A percentile compares a stretch with the other conserved stretches of the same genome.
Evolutionary conservation across 2,113 vertebrate genomes (phyloP).

Genomic region (Tetraodon nigroviridis): DNA sequence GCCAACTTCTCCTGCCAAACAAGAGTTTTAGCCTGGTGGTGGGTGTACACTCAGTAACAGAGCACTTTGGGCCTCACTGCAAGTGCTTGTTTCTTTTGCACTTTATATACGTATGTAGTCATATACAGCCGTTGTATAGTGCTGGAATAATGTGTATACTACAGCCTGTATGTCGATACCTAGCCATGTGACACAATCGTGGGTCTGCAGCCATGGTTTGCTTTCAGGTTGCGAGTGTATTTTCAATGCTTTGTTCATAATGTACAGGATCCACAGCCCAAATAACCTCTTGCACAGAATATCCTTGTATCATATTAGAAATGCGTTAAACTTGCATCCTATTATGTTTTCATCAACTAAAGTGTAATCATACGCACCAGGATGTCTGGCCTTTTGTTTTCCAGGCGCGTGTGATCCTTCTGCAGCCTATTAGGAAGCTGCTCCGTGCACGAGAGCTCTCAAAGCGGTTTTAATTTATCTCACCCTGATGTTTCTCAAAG

Average conservation of each 20-base stretch:
- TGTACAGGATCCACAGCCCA: constrained; percentile 80
- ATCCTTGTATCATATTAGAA: constrained; percentile 99
- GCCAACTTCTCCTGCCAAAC: constrained; percentile 48
- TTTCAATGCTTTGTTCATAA: constrained; percentile 83
- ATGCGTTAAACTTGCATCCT: constrained; percentile 80
- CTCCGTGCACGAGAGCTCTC: neutral
- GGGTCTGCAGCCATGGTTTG: constrained; percentile 76
- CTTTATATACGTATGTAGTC: constrained; percentile 78
- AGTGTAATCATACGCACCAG: constrained; percentile 9
- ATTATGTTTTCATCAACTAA: constrained; percentile 24
- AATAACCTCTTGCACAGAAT: constrained; percentile 96
- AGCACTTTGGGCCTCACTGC: constrained; percentile 69
- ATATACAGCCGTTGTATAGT: constrained; percentile 69
- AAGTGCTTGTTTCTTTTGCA: constrained; percentile 73
- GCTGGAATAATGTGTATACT: constrained; percentile 64
- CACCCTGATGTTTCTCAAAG: neutral
- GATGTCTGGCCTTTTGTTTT: constrained; percentile 13
- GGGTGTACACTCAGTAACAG: constrained; percentile 57
- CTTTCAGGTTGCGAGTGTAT: constrained; percentile 73
- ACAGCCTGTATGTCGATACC: constrained; percentile 52
- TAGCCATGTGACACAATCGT: constrained; percentile 73
- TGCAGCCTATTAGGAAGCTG: neutral
- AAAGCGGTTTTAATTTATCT: constrained; percentile 37
- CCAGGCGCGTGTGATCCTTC: too few relatives aligned
- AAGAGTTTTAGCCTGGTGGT: constrained; percentile 41